Evolutionary conservation across 1,140 invertebrate species (phyloP).

Genomic region (Achroia grisella): DNA sequence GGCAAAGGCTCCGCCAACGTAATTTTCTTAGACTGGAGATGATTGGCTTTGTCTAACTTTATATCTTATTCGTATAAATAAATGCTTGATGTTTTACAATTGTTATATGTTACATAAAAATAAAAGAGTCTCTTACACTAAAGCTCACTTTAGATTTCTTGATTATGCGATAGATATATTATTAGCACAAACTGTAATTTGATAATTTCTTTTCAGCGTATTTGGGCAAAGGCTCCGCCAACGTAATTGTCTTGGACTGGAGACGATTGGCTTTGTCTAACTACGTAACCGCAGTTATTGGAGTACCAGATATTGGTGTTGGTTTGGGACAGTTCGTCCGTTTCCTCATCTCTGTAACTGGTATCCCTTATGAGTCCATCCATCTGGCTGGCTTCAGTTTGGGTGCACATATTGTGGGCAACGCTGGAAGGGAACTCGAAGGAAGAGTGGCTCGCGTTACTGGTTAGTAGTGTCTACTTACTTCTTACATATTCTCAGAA

Average conservation of each 20-base stretch:
- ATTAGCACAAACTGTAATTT: too few species aligned
- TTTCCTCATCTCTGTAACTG: conserved; percentile 28
- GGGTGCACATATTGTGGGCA: conserved; percentile 91
- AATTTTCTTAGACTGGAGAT: conserved; percentile 35
- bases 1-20: conserved; percentile 27
- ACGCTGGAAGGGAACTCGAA: conserved; percentile 70
- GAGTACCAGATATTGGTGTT: conserved; percentile 32
- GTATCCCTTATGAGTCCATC: conserved; percentile 58
- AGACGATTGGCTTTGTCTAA: conserved; percentile 21
- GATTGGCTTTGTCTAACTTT: conserved; percentile 19
- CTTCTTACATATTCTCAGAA: too few species aligned
- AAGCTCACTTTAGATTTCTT: too few species aligned
- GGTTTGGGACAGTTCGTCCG: conserved; percentile 53
- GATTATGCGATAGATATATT: too few species aligned
- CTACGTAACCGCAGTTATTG: conserved; percentile 27
- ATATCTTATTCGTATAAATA: not conserved
- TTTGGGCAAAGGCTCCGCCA: conserved; percentile 18
- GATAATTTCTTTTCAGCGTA: conserved; percentile 3
- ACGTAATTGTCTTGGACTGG: conserved; percentile 40
- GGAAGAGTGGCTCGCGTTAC: conserved; percentile 23
- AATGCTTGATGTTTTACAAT: not conserved
- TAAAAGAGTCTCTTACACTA: not conserved
- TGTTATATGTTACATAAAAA: not conserved
- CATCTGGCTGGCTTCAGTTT: conserved; percentile 90
- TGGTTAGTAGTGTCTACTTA: too few species aligned